These are phyloP conservation scores for Melanophora roralis DNA, from an alignment of 2,888 invertebrate genomes.

Conservation along the genomic window DNA sequence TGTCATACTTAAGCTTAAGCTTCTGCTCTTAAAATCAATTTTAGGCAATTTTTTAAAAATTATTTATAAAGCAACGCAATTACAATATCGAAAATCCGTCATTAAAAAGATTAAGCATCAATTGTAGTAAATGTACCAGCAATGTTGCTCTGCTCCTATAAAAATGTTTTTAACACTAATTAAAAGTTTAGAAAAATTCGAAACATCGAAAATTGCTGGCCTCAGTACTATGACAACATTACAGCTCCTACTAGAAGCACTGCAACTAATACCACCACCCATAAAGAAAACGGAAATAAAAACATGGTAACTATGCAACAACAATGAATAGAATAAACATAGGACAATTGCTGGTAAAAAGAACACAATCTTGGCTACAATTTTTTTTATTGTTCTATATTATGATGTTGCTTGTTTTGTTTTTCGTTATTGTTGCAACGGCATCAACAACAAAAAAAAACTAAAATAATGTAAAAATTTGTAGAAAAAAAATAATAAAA, in stretches of 20 bases:
- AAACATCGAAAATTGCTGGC: constrained; percentile 30
- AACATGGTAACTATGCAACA: constrained; percentile 32
- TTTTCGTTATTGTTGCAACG: constrained; percentile 39
- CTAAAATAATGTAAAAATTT: constrained; percentile 26
- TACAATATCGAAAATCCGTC: constrained; percentile 66
- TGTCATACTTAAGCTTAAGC: no score
- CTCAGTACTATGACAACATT: no score
- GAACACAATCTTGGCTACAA: constrained; percentile 46
- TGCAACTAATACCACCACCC: constrained; percentile 38
- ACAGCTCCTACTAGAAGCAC: background rate
- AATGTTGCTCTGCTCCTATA: constrained; percentile 20
- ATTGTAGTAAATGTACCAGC: constrained; percentile 56
- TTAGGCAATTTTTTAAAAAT: background rate
- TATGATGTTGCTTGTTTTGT: constrained; percentile 10
- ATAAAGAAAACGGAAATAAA: constrained; percentile 38
- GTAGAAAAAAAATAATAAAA: background rate
- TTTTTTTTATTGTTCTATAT: constrained; percentile 8
- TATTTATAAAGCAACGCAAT: constrained; percentile 63
- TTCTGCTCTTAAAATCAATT: background rate
- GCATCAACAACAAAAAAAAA: constrained; percentile 31
- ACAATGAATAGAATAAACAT: constrained; percentile 36
- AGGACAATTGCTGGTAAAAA: constrained; percentile 57
- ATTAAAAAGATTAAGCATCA: constrained; percentile 62
- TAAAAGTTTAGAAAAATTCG: no score
- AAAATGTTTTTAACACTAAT: no score